phyloP scores from a whole-genome alignment of 2,113 vertebrate genomes.

The Hemibagrus wyckioides region DNA sequence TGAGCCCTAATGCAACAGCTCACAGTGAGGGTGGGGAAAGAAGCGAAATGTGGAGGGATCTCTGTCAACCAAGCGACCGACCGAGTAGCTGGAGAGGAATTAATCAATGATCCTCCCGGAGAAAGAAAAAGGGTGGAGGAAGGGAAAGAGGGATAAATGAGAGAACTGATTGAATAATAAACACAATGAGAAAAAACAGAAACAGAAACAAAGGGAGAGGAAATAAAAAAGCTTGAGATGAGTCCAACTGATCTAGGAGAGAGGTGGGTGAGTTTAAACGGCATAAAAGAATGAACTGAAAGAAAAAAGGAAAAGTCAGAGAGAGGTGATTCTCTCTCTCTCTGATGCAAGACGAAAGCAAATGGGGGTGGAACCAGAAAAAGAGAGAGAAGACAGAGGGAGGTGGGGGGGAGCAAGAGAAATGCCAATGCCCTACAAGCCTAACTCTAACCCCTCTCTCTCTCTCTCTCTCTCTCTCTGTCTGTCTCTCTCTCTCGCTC shows the following conservation, averaged over 20 bases:
- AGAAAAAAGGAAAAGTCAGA: not conserved
- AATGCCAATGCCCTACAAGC: not conserved
- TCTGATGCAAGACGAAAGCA: conserved; percentile 24
- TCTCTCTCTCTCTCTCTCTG: not conserved
- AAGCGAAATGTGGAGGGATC: conserved; percentile 13
- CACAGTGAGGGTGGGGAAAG: conserved; percentile 28
- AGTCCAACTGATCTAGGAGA: not conserved
- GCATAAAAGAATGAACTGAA: conserved; percentile 25
- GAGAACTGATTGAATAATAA: not conserved
- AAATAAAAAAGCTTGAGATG: not conserved
- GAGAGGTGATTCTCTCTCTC: not conserved
- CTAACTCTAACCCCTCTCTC: not conserved
- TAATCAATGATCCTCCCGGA: conserved; percentile 58
- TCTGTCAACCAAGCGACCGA: conserved; percentile 50
- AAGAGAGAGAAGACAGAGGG: not conserved
- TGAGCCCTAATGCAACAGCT: conserved; percentile 27
- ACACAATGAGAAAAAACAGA: not conserved
- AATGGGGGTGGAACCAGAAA: conserved; percentile 12
- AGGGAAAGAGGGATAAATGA: conserved; percentile 1
- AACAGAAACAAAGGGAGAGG: not conserved
- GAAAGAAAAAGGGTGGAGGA: conserved; percentile 33
- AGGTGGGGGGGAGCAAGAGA: not conserved
- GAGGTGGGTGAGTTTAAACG: not conserved
- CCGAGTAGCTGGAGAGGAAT: conserved; percentile 50
- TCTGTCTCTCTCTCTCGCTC: too few relatives aligned